Conservation (phyloP, 2,797 vertebrate species). For the Melanotaenia maccullochi region DNA sequence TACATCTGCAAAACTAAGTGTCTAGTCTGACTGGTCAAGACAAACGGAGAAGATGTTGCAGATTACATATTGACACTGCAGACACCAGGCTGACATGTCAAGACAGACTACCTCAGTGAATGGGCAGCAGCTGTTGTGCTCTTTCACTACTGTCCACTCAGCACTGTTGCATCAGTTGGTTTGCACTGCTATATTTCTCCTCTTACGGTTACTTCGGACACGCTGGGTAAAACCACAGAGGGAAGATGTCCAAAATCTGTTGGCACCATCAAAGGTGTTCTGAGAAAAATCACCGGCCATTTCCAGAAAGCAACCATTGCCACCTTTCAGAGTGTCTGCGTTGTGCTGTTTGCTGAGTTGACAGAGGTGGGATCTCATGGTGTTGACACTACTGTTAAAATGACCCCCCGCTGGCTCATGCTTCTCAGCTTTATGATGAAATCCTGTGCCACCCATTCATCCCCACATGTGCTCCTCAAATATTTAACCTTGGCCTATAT, state of each 20-base stretch:
- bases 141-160: constrained; percentile 32
- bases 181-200: constrained; percentile 35
- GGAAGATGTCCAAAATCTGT: constrained; percentile 44
- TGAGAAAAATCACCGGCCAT: constrained; percentile 65
- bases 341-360: constrained; percentile 82
- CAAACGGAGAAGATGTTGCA: constrained; percentile 39
- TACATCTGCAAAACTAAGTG: constrained; percentile 40
- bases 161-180: constrained; percentile 33
- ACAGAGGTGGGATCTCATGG: constrained; percentile 63
- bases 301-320: constrained; percentile 74
- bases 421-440: constrained; percentile 82
- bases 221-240: constrained; percentile 30
- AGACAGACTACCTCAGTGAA: constrained; percentile 42
- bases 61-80: constrained; percentile 52
- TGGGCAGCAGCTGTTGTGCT: constrained; percentile 52
- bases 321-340: constrained; percentile 53
- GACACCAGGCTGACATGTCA: constrained; percentile 29
- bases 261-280: constrained; percentile 68
- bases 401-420: constrained; percentile 76
- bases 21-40: constrained; percentile 27
- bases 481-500: constrained; percentile 82
- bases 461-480: constrained; percentile 84
- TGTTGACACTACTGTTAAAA: constrained; percentile 84
- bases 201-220: constrained; percentile 53
- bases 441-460: constrained; percentile 79